Conservation (phyloP, 2,113 vertebrate species). For the Otocyon megalotis region DNA sequence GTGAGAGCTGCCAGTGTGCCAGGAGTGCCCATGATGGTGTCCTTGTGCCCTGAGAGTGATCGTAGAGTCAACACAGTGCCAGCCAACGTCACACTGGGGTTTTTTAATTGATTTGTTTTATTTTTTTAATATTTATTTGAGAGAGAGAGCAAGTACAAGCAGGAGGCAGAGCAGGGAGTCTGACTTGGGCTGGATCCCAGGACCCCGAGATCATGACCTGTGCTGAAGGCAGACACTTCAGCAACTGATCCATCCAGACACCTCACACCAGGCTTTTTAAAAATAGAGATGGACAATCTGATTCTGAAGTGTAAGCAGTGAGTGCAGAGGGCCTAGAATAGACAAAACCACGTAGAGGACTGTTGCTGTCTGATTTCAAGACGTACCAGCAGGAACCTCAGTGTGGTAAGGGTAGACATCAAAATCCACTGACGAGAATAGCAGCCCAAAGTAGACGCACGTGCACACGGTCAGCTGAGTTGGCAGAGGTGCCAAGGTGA, state of each 20-base stretch:
- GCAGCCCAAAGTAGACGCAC: not conserved
- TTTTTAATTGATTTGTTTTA: not conserved
- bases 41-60: not conserved
- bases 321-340: not conserved
- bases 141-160: too few species aligned
- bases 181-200: too few species aligned
- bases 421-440: not conserved
- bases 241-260: too few species aligned
- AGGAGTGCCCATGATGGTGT: not conserved
- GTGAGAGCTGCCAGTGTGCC: not conserved
- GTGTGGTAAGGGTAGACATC: not conserved
- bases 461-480: not conserved
- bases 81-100: not conserved
- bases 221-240: too few species aligned
- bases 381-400: not conserved
- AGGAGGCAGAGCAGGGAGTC: too few species aligned
- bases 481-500: not conserved
- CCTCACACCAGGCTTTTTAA: not conserved
- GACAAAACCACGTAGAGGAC: not conserved
- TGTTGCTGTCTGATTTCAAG: not conserved
- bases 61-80: too few species aligned
- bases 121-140: too few species aligned
- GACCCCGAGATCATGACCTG: too few species aligned
- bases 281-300: not conserved
- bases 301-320: not conserved